Evolutionary conservation across 2,113 vertebrate genomes (phyloP), one percentile per base, ranked within the genome.

Genomic region (Stigmatopora nigra): DNA sequence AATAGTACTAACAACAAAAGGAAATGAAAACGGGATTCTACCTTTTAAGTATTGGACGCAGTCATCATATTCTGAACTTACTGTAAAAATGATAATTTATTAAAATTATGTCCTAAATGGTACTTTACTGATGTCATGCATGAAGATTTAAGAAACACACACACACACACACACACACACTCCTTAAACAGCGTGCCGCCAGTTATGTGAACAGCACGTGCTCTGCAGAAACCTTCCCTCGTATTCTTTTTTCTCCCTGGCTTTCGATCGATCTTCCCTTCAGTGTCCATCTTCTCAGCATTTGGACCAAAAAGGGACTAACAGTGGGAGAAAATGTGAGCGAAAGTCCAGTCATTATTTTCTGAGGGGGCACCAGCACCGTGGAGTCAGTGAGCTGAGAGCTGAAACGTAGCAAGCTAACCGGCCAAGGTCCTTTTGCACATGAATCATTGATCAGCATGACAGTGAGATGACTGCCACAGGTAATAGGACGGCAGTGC

Each of bases 381-480:
- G 72, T 67, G 25, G 72, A 48, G 53, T 60, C 75, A 55, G 69
- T 44, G 65, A 76, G 77, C 77, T 55, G 70, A 63, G 67, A 78
- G 78, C 80, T 70, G 80, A 70, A 61, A 75, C 62, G 78, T 83
- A 60, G 75, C 35, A 51, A 85, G 82, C 78, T 81, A 84, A 82
- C 83, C 72, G 80, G 79, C 84, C 45, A 60, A 64, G 70, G 77
- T 71, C 65, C 69, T 70, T 55, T 31, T 69, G 49, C 76, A 67
- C 77, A 86, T 82, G 83, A 86, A 81, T 80, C 85, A 87, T 86
- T 87, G 84, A 87, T 87, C 84, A 86, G 82, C 69, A 77, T 84
- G 84, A 87, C 84, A 84, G 84, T 69, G 83, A 85, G 85, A 87
- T 77, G 85, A 85, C 78, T 87, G 82, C 82, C 77, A 72, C 82